Evolutionary conservation across 2,888 invertebrate genomes (phyloP).

Genomic region (Lycophotia porphyrea): DNA sequence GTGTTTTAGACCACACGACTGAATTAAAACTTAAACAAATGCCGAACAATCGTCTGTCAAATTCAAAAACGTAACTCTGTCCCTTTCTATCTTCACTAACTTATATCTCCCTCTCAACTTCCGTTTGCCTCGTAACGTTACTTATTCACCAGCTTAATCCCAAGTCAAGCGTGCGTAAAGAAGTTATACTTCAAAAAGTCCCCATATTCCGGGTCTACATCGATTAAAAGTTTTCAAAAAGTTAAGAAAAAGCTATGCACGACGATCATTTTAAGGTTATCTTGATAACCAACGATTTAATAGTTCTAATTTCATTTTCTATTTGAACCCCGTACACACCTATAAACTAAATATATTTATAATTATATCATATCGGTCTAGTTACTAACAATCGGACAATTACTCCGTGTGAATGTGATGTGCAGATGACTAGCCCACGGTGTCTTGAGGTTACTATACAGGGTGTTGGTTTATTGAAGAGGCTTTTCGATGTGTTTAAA

Average conservation of each 20-base stretch:
- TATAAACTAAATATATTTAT: conserved; percentile 36
- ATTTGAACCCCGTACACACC: not conserved
- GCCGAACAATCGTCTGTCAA: no score
- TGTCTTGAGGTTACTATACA: conserved; percentile 53
- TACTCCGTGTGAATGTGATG: conserved; percentile 62
- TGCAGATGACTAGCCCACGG: conserved; percentile 47
- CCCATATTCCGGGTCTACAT: no score
- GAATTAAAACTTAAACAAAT: no score
- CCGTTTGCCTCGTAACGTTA: no score
- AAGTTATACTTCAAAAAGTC: no score
- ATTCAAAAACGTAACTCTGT: no score
- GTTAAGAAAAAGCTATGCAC: not conserved
- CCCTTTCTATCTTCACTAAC: no score
- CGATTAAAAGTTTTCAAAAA: not conserved
- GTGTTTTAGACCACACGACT: no score
- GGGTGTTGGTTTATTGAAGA: not conserved
- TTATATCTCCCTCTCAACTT: no score
- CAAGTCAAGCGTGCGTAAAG: no score
- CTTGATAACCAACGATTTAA: not conserved
- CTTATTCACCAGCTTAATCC: no score
- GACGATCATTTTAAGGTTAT: not conserved
- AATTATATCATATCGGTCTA: conserved; percentile 63
- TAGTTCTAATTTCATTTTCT: conserved; percentile 14
- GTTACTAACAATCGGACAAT: conserved; percentile 62
- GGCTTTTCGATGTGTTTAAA: not conserved